Evolutionary conservation across 2,888 invertebrate genomes (phyloP), one percentile per base, ranked within the genome.

Genomic region (Thumatha senex): DNA sequence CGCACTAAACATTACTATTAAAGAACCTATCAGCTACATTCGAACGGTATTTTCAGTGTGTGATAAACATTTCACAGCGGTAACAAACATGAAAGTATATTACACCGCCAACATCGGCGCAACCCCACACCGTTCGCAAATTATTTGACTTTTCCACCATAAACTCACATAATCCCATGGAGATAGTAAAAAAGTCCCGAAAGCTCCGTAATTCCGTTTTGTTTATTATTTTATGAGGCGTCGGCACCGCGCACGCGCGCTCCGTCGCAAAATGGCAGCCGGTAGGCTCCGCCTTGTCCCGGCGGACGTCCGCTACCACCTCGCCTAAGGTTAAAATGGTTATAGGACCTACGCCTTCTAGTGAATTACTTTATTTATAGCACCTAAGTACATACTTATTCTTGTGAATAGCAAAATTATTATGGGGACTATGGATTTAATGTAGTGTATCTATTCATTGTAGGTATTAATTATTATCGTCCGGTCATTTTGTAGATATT

Each of bases 201-300:
- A 72, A 66, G 70, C 67, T 63, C 54, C 63, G 54, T 60, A 58
- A 65, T 69, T 69, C 65, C 51, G 55, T 53, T 49, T 60, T 56
- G 59, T 73, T 76, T 72, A 70, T 73, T 72, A 71, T 74, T 72
- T 71, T 53, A 68, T 66, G 46, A 63, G 55, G 53, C 60, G 71
- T 49, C 61, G 69, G 58, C 56, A 62, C 56, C 59, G 75, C 80
- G 84, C 78, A 79, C 76, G 85, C 80, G 78, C 72, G 67, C 15
- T 53, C 48, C 58, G 56, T 46, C 58, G 63, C 83, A 86, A 86
- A 64, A 86, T 86, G 87, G 87, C 87, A 81, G 73, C 82, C 51
- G 53, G 45, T 34, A 51, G 46, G 76, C 76, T 53, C 85, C 89
- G 82, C 89, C 89, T 72, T 74, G 80, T 84, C 89, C 89, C 88